These are phyloP conservation scores for Cossypha caffra DNA, from an alignment of 2,797 vertebrate species.

Conservation along the genomic window DNA sequence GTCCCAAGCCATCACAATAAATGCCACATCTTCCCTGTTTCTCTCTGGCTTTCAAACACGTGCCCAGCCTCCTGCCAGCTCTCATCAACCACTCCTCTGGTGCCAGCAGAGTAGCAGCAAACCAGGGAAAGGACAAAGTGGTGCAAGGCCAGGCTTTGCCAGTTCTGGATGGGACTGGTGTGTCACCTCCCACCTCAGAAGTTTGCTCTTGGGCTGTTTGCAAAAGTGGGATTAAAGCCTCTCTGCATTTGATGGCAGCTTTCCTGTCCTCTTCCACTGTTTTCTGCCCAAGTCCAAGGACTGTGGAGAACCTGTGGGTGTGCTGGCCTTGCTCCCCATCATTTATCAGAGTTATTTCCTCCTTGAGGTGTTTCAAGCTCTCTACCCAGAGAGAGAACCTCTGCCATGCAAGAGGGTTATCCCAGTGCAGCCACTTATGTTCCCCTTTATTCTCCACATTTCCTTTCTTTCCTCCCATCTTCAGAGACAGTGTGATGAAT, in stretches of 20 bases:
- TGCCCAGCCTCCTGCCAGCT: background rate
- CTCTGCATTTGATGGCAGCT: background rate
- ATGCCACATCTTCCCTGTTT: background rate
- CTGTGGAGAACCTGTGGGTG: background rate
- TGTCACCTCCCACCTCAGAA: background rate
- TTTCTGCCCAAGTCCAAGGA: background rate
- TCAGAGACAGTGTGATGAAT: accelerated
- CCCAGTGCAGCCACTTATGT: background rate
- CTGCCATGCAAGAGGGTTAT: background rate
- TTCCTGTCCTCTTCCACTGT: background rate
- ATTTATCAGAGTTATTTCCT: background rate
- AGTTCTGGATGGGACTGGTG: background rate
- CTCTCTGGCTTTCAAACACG: background rate
- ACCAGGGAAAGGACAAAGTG: background rate
- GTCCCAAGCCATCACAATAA: slow-evolving; percentile 16
- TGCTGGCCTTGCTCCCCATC: background rate
- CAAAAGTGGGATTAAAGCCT: background rate
- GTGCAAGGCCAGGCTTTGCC: background rate
- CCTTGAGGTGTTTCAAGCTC: background rate
- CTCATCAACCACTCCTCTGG: background rate
- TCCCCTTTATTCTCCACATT: background rate
- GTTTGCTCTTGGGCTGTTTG: background rate
- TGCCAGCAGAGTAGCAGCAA: background rate
- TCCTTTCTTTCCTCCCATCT: background rate
- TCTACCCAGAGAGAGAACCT: background rate